Percentiles rank a stretch among this genome's conserved stretches.
These are phyloP conservation scores for Limnephilus marmoratus DNA, from an alignment of 2,888 invertebrate genomes.

Conservation along the genomic window DNA sequence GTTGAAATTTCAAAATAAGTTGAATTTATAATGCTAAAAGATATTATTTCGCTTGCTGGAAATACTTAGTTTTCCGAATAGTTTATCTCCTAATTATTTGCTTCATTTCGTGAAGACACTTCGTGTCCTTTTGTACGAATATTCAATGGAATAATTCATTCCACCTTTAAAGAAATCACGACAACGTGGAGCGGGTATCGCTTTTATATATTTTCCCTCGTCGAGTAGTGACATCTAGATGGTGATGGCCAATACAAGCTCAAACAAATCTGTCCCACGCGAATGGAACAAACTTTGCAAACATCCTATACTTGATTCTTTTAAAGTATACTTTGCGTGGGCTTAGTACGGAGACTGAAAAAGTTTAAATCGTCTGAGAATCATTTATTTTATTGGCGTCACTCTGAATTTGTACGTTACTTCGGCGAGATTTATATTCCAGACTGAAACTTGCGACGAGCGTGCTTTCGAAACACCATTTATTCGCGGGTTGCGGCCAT, in stretches of 20 bases:
- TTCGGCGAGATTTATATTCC: conserved; percentile 25
- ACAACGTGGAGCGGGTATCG: not conserved
- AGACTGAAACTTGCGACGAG: not conserved
- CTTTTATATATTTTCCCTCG: not conserved
- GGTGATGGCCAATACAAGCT: not conserved
- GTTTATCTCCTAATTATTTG: too few species aligned
- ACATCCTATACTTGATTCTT: not conserved
- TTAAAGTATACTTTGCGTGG: conserved; percentile 16
- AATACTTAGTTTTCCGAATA: too few species aligned
- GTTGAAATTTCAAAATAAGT: too few species aligned
- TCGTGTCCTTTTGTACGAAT: not conserved
- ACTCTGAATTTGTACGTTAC: conserved; percentile 34
- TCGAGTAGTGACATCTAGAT: not conserved
- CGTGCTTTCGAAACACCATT: not conserved
- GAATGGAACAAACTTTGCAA: not conserved
- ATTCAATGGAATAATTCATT: not conserved
- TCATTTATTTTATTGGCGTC: conserved; percentile 45
- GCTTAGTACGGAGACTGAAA: conserved; percentile 2
- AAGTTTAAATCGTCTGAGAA: conserved; percentile 44
- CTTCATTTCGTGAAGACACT: too few species aligned
- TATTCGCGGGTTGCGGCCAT: not conserved
- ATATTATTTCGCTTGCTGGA: too few species aligned
- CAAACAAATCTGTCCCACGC: not conserved
- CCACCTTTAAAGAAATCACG: not conserved
- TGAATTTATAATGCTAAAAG: too few species aligned